phyloP scores from a whole-genome alignment of 1,140 invertebrate genomes.

The Drosophila rhopaloa region DNA sequence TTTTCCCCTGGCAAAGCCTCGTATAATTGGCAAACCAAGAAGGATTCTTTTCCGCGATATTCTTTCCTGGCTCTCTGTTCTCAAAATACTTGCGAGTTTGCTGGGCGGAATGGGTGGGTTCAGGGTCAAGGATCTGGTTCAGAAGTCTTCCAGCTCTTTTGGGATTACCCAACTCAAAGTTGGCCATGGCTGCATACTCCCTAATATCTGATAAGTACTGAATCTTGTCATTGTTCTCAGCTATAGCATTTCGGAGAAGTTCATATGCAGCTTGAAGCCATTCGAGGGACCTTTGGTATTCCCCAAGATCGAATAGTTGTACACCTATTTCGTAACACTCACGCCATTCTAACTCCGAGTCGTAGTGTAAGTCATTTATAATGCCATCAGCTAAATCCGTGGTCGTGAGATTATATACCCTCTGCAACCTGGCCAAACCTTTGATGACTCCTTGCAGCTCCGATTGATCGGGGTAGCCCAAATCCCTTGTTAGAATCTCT shows the following conservation, averaged over 20 bases:
- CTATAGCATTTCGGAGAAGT: slow-evolving; percentile 10
- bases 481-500: slow-evolving; percentile 2
- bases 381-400: slow-evolving; percentile 47
- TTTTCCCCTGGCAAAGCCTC: slow-evolving; percentile 58
- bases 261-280: slow-evolving; percentile 51
- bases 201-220: slow-evolving; percentile 22
- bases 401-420: slow-evolving; percentile 59
- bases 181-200: slow-evolving; percentile 62
- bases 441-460: slow-evolving; percentile 63
- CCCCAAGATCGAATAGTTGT: slow-evolving; percentile 50
- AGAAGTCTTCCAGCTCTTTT: slow-evolving; percentile 21
- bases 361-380: slow-evolving; percentile 27
- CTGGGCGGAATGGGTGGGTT: slow-evolving; percentile 17
- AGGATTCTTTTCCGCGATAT: not conserved
- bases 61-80: slow-evolving; percentile 4
- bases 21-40: slow-evolving; percentile 55
- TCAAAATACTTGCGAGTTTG: slow-evolving; percentile 42
- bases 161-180: slow-evolving; percentile 57
- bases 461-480: slow-evolving; percentile 39
- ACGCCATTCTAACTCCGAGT: slow-evolving; percentile 32
- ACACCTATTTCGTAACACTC: slow-evolving; percentile 71
- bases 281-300: slow-evolving; percentile 31
- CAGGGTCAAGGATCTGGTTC: slow-evolving; percentile 15
- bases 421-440: slow-evolving; percentile 61
- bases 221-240: not conserved